Percentiles rank a stretch among this genome's conserved stretches.
phyloP scores from a whole-genome alignment of 2,113 vertebrate genomes.

The Microtus pennsylvanicus region DNA sequence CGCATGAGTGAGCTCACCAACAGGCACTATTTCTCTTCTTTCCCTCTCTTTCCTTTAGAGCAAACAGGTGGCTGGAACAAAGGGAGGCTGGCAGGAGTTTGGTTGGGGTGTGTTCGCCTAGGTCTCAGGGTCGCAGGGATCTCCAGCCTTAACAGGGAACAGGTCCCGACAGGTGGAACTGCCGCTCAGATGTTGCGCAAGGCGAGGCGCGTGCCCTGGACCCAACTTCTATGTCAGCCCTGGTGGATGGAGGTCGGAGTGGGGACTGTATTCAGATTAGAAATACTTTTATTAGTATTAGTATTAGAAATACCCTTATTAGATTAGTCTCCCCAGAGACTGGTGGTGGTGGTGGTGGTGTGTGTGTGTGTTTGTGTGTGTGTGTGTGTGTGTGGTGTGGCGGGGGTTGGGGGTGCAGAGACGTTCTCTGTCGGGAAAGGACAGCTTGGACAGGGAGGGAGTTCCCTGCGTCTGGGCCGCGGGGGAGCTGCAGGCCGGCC shows the following conservation, averaged over 20 bases:
- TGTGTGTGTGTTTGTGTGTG: neutral
- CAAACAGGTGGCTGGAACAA: slow-evolving; percentile 57
- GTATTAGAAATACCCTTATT: neutral
- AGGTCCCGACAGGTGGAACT: slow-evolving; percentile 71
- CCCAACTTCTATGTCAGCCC: neutral
- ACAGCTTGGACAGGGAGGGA: slow-evolving; percentile 52
- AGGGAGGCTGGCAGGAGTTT: neutral
- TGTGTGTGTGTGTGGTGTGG: neutral
- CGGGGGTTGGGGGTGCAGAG: neutral
- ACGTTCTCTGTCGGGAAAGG: slow-evolving; percentile 59
- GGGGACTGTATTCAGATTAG: neutral
- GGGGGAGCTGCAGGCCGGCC: slow-evolving; percentile 74
- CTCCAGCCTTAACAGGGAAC: slow-evolving; percentile 29
- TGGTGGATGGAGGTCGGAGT: neutral
- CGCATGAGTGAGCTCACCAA: neutral
- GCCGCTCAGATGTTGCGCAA: slow-evolving; percentile 60
- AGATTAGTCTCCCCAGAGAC: neutral
- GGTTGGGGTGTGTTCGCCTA: neutral
- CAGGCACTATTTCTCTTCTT: neutral
- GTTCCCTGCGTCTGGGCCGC: slow-evolving; percentile 70
- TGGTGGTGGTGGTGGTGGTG: no score
- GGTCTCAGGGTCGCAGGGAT: slow-evolving; percentile 68
- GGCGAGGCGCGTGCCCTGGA: slow-evolving; percentile 45
- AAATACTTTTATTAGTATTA: neutral
- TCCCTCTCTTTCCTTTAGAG: neutral